phyloP scores from a whole-genome alignment of 2,797 vertebrate species.

The Danio jaintianensis region DNA sequence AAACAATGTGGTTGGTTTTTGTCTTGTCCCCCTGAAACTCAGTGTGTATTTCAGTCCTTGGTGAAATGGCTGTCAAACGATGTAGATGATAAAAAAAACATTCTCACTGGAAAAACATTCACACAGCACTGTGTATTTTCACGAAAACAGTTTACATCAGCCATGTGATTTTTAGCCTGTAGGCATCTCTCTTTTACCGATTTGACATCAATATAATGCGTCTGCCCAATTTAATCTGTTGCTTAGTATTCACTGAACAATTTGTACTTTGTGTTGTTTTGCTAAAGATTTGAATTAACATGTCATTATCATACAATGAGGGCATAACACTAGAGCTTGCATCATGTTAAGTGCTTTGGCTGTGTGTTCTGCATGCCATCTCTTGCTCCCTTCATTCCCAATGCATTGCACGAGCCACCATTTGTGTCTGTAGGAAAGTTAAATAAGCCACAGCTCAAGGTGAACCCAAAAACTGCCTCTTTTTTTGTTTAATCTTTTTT shows the following conservation, averaged over 20 bases:
- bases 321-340: neutral
- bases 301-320: slow-evolving; percentile 28
- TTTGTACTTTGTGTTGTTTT: slow-evolving; percentile 7
- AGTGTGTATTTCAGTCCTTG: slow-evolving; percentile 26
- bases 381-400: neutral
- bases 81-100: slow-evolving; percentile 15
- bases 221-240: slow-evolving; percentile 6
- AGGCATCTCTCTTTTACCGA: slow-evolving; percentile 34
- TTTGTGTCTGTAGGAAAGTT: slow-evolving; percentile 21
- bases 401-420: neutral
- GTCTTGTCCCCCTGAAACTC: slow-evolving; percentile 12
- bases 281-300: slow-evolving; percentile 12
- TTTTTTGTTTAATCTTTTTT: neutral
- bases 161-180: slow-evolving; percentile 32
- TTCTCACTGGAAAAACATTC: slow-evolving; percentile 5
- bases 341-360: slow-evolving; percentile 27
- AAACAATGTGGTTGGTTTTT: slow-evolving; percentile 8
- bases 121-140: slow-evolving; percentile 21
- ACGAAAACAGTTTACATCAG: neutral
- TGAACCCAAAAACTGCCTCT: neutral
- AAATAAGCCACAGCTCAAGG: slow-evolving; percentile 34
- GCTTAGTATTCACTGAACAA: neutral
- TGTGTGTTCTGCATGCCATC: slow-evolving; percentile 11
- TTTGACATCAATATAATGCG: slow-evolving; percentile 41
- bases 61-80: slow-evolving; percentile 32